Conservation (phyloP, 2,113 vertebrate genomes). For the Pluvianellus socialis region DNA sequence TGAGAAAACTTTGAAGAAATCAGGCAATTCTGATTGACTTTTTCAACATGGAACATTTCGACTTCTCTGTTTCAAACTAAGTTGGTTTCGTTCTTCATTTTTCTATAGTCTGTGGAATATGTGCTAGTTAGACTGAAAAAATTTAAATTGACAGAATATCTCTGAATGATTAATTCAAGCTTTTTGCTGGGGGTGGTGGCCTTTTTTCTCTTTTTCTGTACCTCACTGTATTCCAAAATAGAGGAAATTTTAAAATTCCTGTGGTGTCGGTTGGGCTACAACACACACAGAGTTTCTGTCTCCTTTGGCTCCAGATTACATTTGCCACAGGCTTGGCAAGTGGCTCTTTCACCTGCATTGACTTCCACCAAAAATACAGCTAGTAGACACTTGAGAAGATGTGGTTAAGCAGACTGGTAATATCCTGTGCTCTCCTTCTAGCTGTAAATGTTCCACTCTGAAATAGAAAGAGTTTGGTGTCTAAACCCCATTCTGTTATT, state of each 20-base stretch:
- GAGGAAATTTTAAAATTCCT: background rate
- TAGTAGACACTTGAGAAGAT: background rate
- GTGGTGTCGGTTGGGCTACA: fast-evolving
- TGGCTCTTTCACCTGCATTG: background rate
- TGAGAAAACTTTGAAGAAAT: background rate
- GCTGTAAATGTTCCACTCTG: background rate
- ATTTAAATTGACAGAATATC: background rate
- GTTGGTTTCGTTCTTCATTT: background rate
- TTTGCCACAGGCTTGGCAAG: background rate
- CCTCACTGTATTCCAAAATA: background rate
- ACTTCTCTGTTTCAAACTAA: background rate
- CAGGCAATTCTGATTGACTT: background rate
- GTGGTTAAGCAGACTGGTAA: background rate
- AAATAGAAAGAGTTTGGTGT: background rate
- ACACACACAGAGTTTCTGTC: background rate
- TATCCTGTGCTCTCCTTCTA: background rate
- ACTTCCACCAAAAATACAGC: background rate
- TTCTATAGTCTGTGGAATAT: background rate
- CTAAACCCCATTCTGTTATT: background rate
- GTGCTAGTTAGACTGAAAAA: background rate
- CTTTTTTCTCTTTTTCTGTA: background rate
- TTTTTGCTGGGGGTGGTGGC: background rate
- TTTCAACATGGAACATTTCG: background rate
- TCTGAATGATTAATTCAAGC: background rate
- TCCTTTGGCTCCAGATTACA: background rate